Conservation (phyloP, 2,888 invertebrate genomes). For the Philereme transversata region DNA sequence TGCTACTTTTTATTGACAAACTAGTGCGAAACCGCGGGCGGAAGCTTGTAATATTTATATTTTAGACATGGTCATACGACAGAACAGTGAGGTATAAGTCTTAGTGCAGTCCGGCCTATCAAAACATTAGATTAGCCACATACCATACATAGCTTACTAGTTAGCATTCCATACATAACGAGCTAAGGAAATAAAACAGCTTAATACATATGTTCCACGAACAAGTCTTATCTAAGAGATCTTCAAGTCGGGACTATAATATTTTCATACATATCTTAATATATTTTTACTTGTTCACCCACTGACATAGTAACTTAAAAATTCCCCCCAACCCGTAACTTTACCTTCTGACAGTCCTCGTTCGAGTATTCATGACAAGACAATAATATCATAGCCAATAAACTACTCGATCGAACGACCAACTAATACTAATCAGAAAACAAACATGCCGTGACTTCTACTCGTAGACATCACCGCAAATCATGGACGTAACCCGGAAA, state of each 20-base stretch:
- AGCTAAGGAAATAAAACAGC: background rate
- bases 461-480: conserved; percentile 71
- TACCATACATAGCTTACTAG: no score
- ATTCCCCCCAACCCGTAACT: conserved; percentile 24
- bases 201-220: background rate
- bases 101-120: no score
- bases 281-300: conserved; percentile 26
- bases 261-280: conserved; percentile 18
- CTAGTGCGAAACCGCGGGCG: no score
- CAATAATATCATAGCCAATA: conserved; percentile 41
- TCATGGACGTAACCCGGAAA: conserved; percentile 58
- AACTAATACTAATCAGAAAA: conserved; percentile 47
- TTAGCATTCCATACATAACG: no score
- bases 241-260: conserved; percentile 4
- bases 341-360: conserved; percentile 14
- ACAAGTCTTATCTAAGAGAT: conserved; percentile 7
- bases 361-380: conserved; percentile 34
- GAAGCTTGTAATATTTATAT: no score
- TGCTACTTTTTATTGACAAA: no score
- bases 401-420: conserved; percentile 40
- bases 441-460: conserved; percentile 70
- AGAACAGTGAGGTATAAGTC: no score
- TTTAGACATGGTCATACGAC: no score
- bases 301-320: conserved; percentile 39
- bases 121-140: no score